Conservation (phyloP, 64 coral and sea anemone species). For the Anthopleura sola region DNA sequence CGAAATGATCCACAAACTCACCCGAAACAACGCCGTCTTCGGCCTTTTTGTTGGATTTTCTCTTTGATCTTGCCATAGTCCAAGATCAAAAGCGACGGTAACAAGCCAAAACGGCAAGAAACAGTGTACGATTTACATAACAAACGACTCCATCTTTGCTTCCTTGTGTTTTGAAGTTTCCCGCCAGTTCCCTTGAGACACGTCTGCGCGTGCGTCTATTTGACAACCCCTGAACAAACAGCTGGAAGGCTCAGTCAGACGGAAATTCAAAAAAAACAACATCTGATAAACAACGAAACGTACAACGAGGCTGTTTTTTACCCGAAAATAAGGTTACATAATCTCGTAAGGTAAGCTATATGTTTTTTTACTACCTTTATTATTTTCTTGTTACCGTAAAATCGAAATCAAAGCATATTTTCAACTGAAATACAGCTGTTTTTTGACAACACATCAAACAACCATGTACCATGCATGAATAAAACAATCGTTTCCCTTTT, state of each 20-base stretch:
- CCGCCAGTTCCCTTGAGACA: background rate
- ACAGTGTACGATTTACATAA: background rate
- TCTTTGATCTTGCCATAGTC: slow-evolving; percentile 61
- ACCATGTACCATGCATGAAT: no score
- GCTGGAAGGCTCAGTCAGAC: slow-evolving; percentile 22
- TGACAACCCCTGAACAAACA: background rate
- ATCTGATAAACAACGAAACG: background rate
- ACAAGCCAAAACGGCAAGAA: background rate
- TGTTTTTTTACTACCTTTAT: background rate
- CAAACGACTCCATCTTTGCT: background rate
- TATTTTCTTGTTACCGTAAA: background rate
- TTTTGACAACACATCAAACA: background rate
- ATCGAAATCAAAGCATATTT: slow-evolving; percentile 5
- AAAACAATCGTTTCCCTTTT: no score
- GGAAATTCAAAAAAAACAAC: background rate
- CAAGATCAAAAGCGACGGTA: background rate
- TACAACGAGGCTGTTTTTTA: background rate
- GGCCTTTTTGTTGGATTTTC: slow-evolving; percentile 17
- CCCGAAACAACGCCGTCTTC: slow-evolving; percentile 18
- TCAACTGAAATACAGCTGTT: background rate
- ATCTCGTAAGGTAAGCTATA: background rate
- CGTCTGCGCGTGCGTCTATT: slow-evolving; percentile 5
- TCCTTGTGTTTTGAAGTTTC: slow-evolving; percentile 31
- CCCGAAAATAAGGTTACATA: background rate
- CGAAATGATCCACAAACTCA: background rate